Conservation (phyloP, 1,140 invertebrate genomes). For the Drosophila baimaii region DNA sequence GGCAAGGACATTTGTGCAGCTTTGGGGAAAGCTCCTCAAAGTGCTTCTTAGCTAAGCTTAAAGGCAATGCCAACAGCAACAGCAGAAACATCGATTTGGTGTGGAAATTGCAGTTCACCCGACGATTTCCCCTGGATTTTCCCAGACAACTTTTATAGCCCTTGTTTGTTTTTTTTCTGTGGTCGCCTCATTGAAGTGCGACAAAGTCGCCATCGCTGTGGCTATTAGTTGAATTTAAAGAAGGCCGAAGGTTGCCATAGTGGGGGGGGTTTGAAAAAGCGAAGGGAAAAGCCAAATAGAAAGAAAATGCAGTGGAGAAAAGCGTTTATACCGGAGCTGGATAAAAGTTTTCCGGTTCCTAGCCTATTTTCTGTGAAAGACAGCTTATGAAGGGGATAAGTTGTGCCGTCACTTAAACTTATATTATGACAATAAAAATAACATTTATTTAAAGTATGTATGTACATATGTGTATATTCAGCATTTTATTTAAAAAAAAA, state of each 20-base stretch:
- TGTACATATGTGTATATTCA: neutral
- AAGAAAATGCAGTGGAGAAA: neutral
- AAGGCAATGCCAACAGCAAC: slow-evolving; percentile 63
- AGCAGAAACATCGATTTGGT: slow-evolving; percentile 61
- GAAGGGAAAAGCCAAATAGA: neutral
- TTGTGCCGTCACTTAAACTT: neutral
- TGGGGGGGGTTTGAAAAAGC: neutral
- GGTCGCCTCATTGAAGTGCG: slow-evolving; percentile 49
- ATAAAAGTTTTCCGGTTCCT: too few relatives aligned
- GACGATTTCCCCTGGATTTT: slow-evolving; percentile 2
- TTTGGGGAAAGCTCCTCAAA: slow-evolving; percentile 68
- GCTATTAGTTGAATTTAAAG: slow-evolving; percentile 59
- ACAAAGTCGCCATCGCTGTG: slow-evolving; percentile 56
- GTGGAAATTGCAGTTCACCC: slow-evolving; percentile 52
- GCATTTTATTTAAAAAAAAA: neutral
- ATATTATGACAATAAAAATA: neutral
- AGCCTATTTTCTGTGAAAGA: neutral
- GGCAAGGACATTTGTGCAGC: slow-evolving; percentile 60
- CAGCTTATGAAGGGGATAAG: neutral
- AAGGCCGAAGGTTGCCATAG: slow-evolving; percentile 32
- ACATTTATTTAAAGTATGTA: neutral
- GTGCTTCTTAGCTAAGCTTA: slow-evolving; percentile 79
- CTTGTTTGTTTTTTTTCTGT: slow-evolving; percentile 42
- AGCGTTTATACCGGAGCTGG: neutral
- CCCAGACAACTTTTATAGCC: slow-evolving; percentile 51